Evolutionary conservation across 2,797 vertebrate species (phyloP), one percentile per base, ranked within the genome.

Genomic region (Synaphobranchus kaupii): DNA sequence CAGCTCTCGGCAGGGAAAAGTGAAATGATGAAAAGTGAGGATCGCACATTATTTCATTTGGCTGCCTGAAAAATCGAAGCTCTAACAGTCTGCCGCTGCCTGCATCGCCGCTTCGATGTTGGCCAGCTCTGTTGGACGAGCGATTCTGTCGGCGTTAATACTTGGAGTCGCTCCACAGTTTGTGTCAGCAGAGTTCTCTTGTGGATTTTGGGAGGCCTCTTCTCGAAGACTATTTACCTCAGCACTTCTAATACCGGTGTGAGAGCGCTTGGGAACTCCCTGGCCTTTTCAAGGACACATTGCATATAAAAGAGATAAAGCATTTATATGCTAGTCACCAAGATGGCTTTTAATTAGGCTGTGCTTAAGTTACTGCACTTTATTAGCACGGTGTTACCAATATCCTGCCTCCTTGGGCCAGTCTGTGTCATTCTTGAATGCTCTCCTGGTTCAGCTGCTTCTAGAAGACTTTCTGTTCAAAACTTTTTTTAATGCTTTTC

Each of bases 1-100:
- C 87, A 87, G 89, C 81, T 83, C 82, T 44, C n/a, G 66, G 73
- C 83, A 87, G 87, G 89, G 89, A 78, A 88, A 90, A 88, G 90
- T 88, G 85, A 89, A 90, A 81, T 84, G 84, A 25, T 84, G 88
- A 81, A 89, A 63, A 48, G 44, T 17, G 34, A 80, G 76, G 44
- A 80, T 80, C 44, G 6, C 34, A 47, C 20, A 80, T 80, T 47
- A 47, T 44, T 80, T 80, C 15, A 44, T 47, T 80, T 47, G 15
- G 8, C 25, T 4, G 3, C 31, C 15, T 39, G 31, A 34, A 34
- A 73, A 73, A 31, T 15, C 4, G 31, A 80, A 80, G 39, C 1
- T 15, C 71, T 76, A 39, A 76, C 34, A 15, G 71, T 39, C 71
- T 39, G 71, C 3, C 34, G 31, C 71, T 76, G 31, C 71, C 71